A percentile compares a stretch with the other conserved stretches of the same genome.
Conservation (phyloP, 2,888 invertebrate species). For the Lithophane semibrunnea region DNA sequence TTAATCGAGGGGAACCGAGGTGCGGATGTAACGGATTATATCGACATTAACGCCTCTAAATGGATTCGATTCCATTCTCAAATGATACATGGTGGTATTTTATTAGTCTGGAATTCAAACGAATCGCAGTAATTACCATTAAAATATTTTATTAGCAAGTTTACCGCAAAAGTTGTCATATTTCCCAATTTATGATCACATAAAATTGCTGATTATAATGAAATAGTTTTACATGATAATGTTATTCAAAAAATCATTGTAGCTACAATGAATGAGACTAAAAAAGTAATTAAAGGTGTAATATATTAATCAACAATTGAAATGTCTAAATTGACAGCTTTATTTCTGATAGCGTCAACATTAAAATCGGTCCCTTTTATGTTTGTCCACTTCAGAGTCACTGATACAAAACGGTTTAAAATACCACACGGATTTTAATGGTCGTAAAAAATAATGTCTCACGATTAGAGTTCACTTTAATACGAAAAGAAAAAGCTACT, state of each 20-base stretch:
- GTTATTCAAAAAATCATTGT: not conserved
- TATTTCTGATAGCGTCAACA: conserved; percentile 63
- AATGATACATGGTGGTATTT: conserved; percentile 60
- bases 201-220: conserved; percentile 18
- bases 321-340: conserved; percentile 52
- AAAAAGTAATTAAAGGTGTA: conserved; percentile 37
- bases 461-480: conserved; percentile 75
- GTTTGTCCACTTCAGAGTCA: conserved; percentile 71
- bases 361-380: conserved; percentile 72
- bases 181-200: conserved; percentile 30
- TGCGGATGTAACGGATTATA: conserved; percentile 85
- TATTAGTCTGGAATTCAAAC: conserved; percentile 50
- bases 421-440: conserved; percentile 79
- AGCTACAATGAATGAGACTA: not conserved
- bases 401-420: conserved; percentile 69
- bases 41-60: conserved; percentile 79
- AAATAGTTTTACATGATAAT: conserved; percentile 25
- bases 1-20: conserved; percentile 77
- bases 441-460: conserved; percentile 77
- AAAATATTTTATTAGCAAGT: conserved; percentile 45
- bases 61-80: conserved; percentile 74
- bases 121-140: conserved; percentile 34
- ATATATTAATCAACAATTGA: conserved; percentile 46
- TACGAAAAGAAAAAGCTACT: conserved; percentile 71
- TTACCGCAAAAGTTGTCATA: conserved; percentile 33